Evolutionary conservation across 2,113 vertebrate species (phyloP).

Genomic region (Gymnarchus niloticus): DNA sequence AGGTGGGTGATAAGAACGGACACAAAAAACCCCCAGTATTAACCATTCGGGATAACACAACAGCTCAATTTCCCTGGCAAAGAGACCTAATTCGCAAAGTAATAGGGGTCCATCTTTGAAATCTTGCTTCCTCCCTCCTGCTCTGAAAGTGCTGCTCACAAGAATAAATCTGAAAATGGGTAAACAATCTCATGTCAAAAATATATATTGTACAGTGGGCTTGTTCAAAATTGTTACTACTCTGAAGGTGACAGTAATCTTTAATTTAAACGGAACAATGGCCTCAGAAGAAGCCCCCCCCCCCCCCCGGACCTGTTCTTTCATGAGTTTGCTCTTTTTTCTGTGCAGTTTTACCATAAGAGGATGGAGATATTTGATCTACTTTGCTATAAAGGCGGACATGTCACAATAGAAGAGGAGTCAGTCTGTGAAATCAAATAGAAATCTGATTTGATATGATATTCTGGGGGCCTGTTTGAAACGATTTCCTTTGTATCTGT

Average conservation of each 20-base stretch:
- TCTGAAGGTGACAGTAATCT: conserved; percentile 33
- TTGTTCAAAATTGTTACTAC: conserved; percentile 22
- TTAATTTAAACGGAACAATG: conserved; percentile 38
- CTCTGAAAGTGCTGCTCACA: neutral
- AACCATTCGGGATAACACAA: conserved; percentile 35
- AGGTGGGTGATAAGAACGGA: conserved; percentile 30
- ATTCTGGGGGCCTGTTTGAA: conserved; percentile 35
- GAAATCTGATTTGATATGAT: conserved; percentile 41
- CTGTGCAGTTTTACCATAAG: conserved; percentile 36
- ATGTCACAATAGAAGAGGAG: conserved; percentile 42
- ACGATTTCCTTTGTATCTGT: conserved; percentile 44
- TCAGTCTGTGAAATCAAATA: conserved; percentile 45
- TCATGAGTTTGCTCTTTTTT: conserved; percentile 19
- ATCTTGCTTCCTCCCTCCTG: conserved; percentile 3
- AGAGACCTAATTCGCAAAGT: conserved; percentile 25
- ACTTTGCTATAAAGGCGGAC: conserved; percentile 32
- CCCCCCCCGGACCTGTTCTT: neutral
- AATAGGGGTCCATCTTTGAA: neutral
- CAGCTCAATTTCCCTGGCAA: conserved; percentile 37
- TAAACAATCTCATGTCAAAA: conserved; percentile 20
- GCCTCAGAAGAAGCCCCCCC: conserved; percentile 9
- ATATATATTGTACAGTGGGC: conserved; percentile 33
- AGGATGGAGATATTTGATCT: conserved; percentile 42
- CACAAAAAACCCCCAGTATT: conserved; percentile 36
- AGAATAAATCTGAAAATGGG: conserved; percentile 7